A percentile compares a stretch with the other conserved stretches of the same genome.
Evolutionary conservation across 2,888 invertebrate species (phyloP).

Genomic region (Brachyptera risi): DNA sequence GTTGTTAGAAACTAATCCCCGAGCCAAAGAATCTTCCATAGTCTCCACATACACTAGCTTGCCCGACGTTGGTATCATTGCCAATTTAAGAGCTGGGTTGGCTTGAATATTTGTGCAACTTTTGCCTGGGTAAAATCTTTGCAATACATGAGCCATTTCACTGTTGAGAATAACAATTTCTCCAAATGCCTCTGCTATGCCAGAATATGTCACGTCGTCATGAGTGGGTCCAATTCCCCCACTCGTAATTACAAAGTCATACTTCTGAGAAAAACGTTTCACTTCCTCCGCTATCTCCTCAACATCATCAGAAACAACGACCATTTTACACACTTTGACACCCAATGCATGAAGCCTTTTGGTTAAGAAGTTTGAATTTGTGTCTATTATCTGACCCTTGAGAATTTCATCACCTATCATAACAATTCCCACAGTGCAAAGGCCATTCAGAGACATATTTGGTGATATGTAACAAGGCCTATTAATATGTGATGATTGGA

Average conservation of each 20-base stretch:
- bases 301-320: constrained; percentile 54
- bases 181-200: constrained; percentile 47
- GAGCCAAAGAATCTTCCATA: constrained; percentile 39
- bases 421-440: constrained; percentile 41
- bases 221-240: constrained; percentile 68
- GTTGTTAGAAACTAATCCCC: constrained; percentile 22
- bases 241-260: constrained; percentile 54
- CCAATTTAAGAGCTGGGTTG: constrained; percentile 40
- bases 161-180: constrained; percentile 40
- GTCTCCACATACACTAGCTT: constrained; percentile 47
- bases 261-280: constrained; percentile 45
- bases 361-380: constrained; percentile 55
- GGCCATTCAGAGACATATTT: background rate
- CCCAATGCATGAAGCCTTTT: constrained; percentile 50
- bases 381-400: constrained; percentile 59
- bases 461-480: no score
- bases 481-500: no score
- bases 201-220: constrained; percentile 63
- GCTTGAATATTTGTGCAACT: constrained; percentile 32
- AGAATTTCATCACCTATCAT: constrained; percentile 66
- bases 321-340: constrained; percentile 51
- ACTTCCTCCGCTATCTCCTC: constrained; percentile 54
- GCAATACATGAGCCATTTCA: constrained; percentile 40
- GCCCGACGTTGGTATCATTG: constrained; percentile 43
- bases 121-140: constrained; percentile 34